A percentile compares a stretch with the other conserved stretches of the same genome.
Evolutionary conservation across 2,113 vertebrate genomes (phyloP).

Genomic region (Apeltes quadracus): DNA sequence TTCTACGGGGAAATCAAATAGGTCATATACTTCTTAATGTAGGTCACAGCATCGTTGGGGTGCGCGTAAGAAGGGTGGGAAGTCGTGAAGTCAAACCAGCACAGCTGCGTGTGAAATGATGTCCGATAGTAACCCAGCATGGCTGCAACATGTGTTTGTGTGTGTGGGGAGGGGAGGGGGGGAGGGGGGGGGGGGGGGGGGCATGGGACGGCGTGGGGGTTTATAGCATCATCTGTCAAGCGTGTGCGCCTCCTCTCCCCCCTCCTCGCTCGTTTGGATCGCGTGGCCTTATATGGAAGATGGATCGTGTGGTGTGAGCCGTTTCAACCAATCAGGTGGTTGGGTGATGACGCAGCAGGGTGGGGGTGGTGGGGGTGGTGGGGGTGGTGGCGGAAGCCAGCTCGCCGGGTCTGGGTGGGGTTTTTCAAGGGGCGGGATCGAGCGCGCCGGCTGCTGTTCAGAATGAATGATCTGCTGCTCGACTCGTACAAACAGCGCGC

Average conservation of each 20-base stretch:
- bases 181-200: too few species aligned
- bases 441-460: slow-evolving; percentile 70
- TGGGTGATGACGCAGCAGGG: slow-evolving; percentile 28
- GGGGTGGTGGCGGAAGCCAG: slow-evolving; percentile 52
- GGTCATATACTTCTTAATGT: slow-evolving; percentile 10
- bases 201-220: too few species aligned
- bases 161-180: too few species aligned
- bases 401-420: slow-evolving; percentile 74
- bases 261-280: slow-evolving; percentile 43
- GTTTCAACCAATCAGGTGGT: slow-evolving; percentile 73
- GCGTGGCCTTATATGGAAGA: slow-evolving; percentile 78
- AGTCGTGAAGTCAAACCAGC: slow-evolving; percentile 21
- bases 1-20: background rate
- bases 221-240: slow-evolving; percentile 43
- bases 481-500: slow-evolving; percentile 30
- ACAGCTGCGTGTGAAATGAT: slow-evolving; percentile 45
- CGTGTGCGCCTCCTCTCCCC: slow-evolving; percentile 9
- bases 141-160: slow-evolving; percentile 34
- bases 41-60: slow-evolving; percentile 10
- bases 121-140: slow-evolving; percentile 74
- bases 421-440: slow-evolving; percentile 57
- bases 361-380: slow-evolving; percentile 1
- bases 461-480: slow-evolving; percentile 75
- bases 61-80: slow-evolving; percentile 13
- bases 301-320: slow-evolving; percentile 85